Conservation (phyloP, 2,888 invertebrate species). For the Caenorhabditis panamensis region DNA sequence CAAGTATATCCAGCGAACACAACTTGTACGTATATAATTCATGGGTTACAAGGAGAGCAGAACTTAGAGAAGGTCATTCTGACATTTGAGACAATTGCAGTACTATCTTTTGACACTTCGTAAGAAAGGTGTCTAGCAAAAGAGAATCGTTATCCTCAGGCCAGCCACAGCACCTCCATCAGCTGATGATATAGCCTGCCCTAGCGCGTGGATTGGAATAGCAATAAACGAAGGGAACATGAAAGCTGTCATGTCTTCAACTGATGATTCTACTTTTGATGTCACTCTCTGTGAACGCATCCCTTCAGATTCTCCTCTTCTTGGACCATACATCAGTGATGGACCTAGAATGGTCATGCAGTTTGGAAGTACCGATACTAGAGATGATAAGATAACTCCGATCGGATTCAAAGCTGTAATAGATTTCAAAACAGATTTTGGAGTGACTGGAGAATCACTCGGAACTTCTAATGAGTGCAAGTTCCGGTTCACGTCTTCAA, state of each 20-base stretch:
- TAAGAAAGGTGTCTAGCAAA: conserved; percentile 12
- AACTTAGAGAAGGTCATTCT: conserved; percentile 79
- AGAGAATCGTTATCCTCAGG: conserved; percentile 11
- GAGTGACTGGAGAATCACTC: conserved; percentile 82
- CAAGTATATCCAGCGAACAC: conserved; percentile 82
- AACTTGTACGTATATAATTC: conserved; percentile 82
- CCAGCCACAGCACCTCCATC: conserved; percentile 41
- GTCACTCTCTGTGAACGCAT: conserved; percentile 75
- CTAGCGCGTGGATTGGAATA: conserved; percentile 75
- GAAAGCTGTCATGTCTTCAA: conserved; percentile 68
- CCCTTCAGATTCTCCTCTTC: conserved; percentile 51
- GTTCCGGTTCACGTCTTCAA: conserved; percentile 81
- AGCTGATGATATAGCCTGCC: conserved; percentile 70
- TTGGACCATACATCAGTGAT: conserved; percentile 74
- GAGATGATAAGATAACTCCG: conserved; percentile 65
- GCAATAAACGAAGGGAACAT: conserved; percentile 73
- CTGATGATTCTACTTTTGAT: conserved; percentile 78
- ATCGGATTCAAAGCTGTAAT: conserved; percentile 82
- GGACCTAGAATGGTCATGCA: conserved; percentile 82
- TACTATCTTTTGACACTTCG: conserved; percentile 66
- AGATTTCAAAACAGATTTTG: conserved; percentile 83
- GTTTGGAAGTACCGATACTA: conserved; percentile 81
- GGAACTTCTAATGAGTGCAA: conserved; percentile 82
- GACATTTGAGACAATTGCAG: conserved; percentile 74
- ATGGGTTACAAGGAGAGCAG: conserved; percentile 92